Conservation (phyloP, 2,888 invertebrate genomes). For the Desoria tigrina region DNA sequence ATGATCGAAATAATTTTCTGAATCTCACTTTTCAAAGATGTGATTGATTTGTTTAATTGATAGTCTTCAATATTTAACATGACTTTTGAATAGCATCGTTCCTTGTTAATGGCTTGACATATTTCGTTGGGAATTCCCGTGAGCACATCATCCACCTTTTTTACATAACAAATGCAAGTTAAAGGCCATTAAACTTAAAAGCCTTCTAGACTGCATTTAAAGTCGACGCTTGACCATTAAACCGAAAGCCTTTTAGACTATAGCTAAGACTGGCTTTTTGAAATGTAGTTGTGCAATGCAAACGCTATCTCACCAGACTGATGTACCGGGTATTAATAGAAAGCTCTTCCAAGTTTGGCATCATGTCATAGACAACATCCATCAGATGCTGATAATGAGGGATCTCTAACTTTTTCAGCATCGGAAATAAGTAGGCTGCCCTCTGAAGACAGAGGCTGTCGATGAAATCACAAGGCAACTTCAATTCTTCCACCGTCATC, state of each 20-base stretch:
- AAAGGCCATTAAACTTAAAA: no score
- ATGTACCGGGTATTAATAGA: conserved; percentile 41
- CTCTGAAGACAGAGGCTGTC: conserved; percentile 32
- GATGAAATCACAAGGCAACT: conserved; percentile 42
- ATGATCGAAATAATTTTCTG: neutral
- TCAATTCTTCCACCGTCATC: conserved; percentile 37
- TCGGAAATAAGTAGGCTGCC: conserved; percentile 42
- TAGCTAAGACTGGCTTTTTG: no score
- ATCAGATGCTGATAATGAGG: conserved; percentile 27
- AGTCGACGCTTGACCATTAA: no score
- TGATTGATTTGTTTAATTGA: conserved; percentile 32
- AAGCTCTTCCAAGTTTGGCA: conserved; percentile 45
- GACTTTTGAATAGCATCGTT: conserved; percentile 13
- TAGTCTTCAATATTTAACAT: conserved; percentile 25
- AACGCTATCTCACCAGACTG: no score
- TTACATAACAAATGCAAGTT: no score
- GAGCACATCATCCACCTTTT: conserved; percentile 43
- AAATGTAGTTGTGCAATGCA: no score
- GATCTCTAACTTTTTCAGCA: conserved; percentile 39
- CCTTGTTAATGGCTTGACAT: conserved; percentile 28
- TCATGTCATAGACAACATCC: conserved; percentile 35
- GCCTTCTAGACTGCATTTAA: no score
- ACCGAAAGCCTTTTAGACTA: no score
- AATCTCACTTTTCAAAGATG: conserved; percentile 34
- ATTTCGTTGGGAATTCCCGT: conserved; percentile 35